These are phyloP conservation scores for Albula goreensis DNA, from an alignment of 2,113 vertebrate species.

Conservation along the genomic window DNA sequence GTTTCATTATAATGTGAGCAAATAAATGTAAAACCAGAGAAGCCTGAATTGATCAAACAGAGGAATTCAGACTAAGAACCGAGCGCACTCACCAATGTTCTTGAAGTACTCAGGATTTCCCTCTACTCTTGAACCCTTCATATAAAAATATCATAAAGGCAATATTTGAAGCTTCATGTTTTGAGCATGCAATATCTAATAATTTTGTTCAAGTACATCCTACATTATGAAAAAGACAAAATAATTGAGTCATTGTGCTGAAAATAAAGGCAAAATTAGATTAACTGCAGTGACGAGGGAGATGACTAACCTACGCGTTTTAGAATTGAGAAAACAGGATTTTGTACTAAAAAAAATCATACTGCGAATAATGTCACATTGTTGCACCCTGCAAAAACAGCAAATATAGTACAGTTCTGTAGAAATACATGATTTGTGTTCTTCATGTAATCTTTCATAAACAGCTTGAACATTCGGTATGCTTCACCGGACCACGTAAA, in stretches of 20 bases:
- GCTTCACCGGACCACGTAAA: slow-evolving; percentile 14
- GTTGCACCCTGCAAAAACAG: background rate
- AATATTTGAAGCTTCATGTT: too few relatives aligned
- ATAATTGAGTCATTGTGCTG: background rate
- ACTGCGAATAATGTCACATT: slow-evolving; percentile 19
- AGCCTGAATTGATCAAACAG: background rate
- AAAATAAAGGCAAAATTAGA: background rate
- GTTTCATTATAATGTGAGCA: background rate
- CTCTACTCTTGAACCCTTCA: background rate
- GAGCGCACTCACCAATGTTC: background rate
- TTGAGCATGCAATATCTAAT: background rate
- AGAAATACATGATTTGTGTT: background rate
- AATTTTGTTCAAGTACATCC: background rate
- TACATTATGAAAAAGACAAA: background rate
- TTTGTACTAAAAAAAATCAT: slow-evolving; percentile 12
- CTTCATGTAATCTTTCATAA: slow-evolving; percentile 22
- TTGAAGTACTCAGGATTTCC: background rate
- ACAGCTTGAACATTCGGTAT: slow-evolving; percentile 34
- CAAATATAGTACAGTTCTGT: background rate
- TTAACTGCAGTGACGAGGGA: background rate
- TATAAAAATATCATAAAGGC: too few relatives aligned
- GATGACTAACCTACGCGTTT: background rate
- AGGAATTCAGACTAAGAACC: background rate
- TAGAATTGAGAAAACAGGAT: background rate
- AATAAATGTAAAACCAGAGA: background rate